Percentiles rank a stretch among this genome's conserved stretches.
Conservation (phyloP, 2,113 vertebrate genomes). For the Cyanistes caeruleus region DNA sequence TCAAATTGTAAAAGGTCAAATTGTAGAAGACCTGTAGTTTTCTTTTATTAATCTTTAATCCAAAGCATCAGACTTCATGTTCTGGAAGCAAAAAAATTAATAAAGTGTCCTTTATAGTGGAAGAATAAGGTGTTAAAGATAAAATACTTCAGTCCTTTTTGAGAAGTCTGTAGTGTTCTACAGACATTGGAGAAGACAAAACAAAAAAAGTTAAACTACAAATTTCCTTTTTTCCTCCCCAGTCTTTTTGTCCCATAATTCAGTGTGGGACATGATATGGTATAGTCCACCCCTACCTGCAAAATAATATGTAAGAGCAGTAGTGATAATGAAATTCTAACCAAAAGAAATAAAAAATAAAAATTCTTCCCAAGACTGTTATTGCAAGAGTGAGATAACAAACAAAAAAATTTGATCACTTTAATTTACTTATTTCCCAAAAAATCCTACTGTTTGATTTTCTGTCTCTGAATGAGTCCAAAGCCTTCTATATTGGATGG, state of each 20-base stretch:
- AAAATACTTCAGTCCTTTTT: not conserved
- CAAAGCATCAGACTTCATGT: not conserved
- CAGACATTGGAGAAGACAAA: not conserved
- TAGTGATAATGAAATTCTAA: not conserved
- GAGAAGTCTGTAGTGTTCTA: not conserved
- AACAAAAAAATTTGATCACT: not conserved
- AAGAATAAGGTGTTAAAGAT: not conserved
- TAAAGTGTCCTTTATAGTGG: not conserved
- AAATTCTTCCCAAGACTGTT: not conserved
- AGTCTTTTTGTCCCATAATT: not conserved
- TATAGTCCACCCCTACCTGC: not conserved
- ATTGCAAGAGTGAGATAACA: not conserved
- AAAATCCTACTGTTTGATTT: not conserved
- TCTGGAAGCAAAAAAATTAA: not conserved
- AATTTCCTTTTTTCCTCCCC: accelerated
- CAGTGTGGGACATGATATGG: not conserved
- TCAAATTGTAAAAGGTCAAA: no score
- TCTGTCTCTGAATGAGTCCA: not conserved
- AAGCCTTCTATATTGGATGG: not conserved
- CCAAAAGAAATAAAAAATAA: not conserved
- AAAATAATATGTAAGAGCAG: not conserved
- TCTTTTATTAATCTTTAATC: not conserved
- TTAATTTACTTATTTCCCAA: not conserved
- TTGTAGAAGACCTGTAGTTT: not conserved
- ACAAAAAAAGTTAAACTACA: not conserved